These are phyloP conservation scores for Watersipora subatra DNA, from an alignment of 1,140 invertebrate species.

Conservation along the genomic window DNA sequence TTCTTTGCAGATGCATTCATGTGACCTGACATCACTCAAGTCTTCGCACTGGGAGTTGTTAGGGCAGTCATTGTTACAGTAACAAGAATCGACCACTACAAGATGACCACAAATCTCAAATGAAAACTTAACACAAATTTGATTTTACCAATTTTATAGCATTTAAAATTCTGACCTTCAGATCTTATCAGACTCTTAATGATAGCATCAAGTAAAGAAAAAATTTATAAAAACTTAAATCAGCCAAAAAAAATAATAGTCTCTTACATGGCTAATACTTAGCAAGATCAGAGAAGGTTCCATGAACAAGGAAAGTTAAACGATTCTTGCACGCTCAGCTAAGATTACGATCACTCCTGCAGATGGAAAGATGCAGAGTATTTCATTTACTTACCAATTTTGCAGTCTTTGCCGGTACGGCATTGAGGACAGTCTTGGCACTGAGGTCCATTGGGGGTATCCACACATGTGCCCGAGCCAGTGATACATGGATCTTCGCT, in stretches of 20 bases:
- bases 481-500: not conserved
- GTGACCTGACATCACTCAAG: not conserved
- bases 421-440: not conserved
- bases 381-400: not conserved
- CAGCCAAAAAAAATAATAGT: no score
- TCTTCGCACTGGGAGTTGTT: not conserved
- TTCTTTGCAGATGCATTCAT: not conserved
- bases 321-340: no score
- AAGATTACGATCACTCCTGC: no score
- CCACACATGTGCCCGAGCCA: not conserved
- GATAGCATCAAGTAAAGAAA: not conserved
- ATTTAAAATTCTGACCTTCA: no score
- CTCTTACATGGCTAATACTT: no score
- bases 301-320: no score
- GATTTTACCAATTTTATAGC: no score
- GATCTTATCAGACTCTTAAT: no score
- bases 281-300: no score
- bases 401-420: not conserved
- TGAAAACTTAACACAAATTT: no score
- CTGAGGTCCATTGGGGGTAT: not conserved
- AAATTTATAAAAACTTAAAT: not conserved
- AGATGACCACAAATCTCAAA: no score
- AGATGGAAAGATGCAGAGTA: not conserved
- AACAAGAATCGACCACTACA: not conserved
- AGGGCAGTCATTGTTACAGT: not conserved